Conservation (phyloP, 2,113 vertebrate genomes). For the Macroglossus sobrinus region DNA sequence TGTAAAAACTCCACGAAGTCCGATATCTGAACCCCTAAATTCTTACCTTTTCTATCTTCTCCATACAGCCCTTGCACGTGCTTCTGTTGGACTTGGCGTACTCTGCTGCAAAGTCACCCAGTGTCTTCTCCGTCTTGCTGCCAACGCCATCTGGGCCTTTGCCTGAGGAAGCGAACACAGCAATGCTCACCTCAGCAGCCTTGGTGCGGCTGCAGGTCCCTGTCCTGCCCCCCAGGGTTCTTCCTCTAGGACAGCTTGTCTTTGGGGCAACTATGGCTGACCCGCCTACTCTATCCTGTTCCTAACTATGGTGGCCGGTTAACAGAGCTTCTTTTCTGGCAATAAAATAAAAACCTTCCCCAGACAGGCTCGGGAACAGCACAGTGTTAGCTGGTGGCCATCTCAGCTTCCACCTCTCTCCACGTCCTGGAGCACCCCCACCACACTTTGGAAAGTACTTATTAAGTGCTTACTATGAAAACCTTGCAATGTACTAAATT, state of each 20-base stretch:
- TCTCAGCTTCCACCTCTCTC: not conserved
- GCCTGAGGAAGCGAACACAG: slow-evolving; percentile 73
- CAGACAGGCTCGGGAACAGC: not conserved
- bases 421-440: not conserved
- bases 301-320: not conserved
- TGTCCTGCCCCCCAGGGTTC: rapidly evolving
- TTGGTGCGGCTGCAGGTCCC: not conserved
- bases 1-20: not conserved
- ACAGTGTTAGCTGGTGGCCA: rapidly evolving
- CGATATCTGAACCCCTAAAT: rapidly evolving
- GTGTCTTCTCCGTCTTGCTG: slow-evolving; percentile 88
- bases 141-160: slow-evolving; percentile 86
- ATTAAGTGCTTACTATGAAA: not conserved
- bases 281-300: rapidly evolving
- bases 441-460: not conserved
- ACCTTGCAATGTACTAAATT: too few relatives aligned
- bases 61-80: slow-evolving; percentile 95
- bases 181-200: rapidly evolving
- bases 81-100: slow-evolving; percentile 98
- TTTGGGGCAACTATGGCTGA: not conserved
- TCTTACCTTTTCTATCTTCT: slow-evolving; percentile 96
- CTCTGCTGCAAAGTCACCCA: slow-evolving; percentile 94
- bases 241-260: too few relatives aligned
- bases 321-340: not conserved
- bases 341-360: not conserved